Evolutionary conservation across 2,113 vertebrate species (phyloP).

Genomic region (Siniperca chuatsi): DNA sequence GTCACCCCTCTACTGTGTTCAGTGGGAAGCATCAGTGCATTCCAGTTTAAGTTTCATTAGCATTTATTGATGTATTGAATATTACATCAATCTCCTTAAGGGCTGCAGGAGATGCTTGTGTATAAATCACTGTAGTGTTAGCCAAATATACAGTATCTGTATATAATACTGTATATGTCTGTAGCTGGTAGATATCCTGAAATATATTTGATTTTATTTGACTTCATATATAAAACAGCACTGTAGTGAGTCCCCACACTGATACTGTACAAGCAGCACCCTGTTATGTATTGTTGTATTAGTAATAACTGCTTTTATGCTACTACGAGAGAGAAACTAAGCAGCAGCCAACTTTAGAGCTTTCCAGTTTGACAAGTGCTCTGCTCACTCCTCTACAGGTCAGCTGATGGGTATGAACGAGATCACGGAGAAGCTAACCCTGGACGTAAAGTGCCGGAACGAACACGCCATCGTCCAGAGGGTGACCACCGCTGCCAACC

Average conservation of each 20-base stretch:
- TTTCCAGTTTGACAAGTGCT: conserved; percentile 12
- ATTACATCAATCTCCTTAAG: conserved; percentile 17
- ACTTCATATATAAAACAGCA: background rate
- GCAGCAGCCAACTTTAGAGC: background rate
- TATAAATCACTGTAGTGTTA: background rate
- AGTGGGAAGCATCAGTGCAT: conserved; percentile 57
- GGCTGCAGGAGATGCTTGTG: conserved; percentile 8
- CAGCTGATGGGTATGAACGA: conserved; percentile 98
- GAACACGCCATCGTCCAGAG: conserved; percentile 92
- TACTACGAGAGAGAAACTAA: background rate
- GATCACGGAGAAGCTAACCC: conserved; percentile 91
- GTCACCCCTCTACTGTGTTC: conserved; percentile 16
- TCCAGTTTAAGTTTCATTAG: conserved; percentile 32
- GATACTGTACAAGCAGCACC: conserved; percentile 2
- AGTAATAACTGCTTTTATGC: conserved; percentile 10
- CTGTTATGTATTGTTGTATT: background rate
- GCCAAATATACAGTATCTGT: conserved; percentile 29
- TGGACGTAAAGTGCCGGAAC: conserved; percentile 86
- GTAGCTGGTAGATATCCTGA: conserved; percentile 17
- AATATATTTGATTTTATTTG: background rate
- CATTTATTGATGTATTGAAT: conserved; percentile 22
- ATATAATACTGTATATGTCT: conserved; percentile 40
- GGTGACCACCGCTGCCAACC: conserved; percentile 89
- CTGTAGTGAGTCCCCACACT: background rate
- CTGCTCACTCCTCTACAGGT: conserved; percentile 80